Percentiles rank a stretch among this genome's conserved stretches.
These are phyloP conservation scores for Ardeotis arabs DNA, from an alignment of 2,113 vertebrate genomes.

Conservation along the genomic window DNA sequence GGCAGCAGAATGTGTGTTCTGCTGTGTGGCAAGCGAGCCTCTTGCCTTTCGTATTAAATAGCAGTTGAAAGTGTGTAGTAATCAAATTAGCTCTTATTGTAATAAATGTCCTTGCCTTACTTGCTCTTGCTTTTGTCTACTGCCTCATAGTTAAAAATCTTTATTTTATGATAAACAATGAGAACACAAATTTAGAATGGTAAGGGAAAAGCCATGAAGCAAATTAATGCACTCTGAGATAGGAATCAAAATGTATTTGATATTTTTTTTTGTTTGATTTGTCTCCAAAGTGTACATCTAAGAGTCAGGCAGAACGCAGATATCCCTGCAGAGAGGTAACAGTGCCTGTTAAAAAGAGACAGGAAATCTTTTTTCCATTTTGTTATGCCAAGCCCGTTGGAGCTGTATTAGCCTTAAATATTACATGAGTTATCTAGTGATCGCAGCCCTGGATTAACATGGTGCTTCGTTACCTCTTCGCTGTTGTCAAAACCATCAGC, in stretches of 20 bases:
- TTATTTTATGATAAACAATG: not conserved
- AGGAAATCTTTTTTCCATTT: not conserved
- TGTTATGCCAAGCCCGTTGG: not conserved
- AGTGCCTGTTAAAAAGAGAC: not conserved
- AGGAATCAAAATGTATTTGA: slow-evolving; percentile 12
- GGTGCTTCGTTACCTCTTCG: not conserved
- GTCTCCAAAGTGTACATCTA: not conserved
- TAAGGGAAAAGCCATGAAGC: not conserved
- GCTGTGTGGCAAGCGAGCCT: not conserved
- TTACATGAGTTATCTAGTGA: not conserved
- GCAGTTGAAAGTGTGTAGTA: not conserved
- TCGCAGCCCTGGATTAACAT: not conserved
- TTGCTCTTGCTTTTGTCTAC: not conserved
- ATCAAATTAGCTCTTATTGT: slow-evolving; percentile 19
- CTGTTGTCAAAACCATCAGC: not conserved
- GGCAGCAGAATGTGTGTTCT: not conserved
- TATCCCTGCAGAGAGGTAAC: not conserved
- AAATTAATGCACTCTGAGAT: not conserved
- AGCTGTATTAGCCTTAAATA: not conserved
- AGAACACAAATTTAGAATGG: not conserved
- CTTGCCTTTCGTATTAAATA: slow-evolving; percentile 14
- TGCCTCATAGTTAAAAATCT: not conserved
- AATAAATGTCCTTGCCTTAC: not conserved
- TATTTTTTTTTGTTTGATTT: slow-evolving; percentile 11
- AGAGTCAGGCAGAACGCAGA: slow-evolving; percentile 11